Conservation (phyloP, 2,113 vertebrate species). For the Nycticryphes semicollaris region DNA sequence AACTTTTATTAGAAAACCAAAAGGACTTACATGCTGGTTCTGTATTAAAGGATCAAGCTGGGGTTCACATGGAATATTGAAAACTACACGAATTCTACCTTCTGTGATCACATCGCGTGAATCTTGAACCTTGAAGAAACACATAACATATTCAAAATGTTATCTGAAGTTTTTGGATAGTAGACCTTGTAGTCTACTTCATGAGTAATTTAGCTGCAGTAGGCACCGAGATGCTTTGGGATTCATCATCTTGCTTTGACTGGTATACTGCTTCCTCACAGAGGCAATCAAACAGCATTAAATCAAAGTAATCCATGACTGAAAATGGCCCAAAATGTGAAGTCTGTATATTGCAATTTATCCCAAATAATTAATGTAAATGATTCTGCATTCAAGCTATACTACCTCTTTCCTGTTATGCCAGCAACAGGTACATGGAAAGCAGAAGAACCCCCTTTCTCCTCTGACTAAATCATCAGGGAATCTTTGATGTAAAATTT, state of each 20-base stretch:
- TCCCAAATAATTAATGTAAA: neutral
- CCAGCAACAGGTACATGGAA: neutral
- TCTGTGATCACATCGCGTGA: constrained; percentile 92
- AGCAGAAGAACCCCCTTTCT: neutral
- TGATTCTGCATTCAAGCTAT: neutral
- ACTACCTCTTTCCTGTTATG: neutral
- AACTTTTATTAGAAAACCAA: neutral
- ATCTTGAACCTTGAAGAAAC: constrained; percentile 85
- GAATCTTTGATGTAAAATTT: neutral
- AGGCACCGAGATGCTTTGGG: neutral
- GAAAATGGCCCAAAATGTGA: neutral
- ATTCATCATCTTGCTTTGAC: neutral
- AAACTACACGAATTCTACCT: constrained; percentile 91
- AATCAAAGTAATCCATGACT: neutral
- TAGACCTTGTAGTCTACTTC: neutral
- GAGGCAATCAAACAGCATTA: neutral
- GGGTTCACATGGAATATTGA: constrained; percentile 91
- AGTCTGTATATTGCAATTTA: neutral
- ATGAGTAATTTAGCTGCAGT: neutral
- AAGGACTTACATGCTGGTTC: constrained; percentile 93
- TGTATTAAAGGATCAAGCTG: constrained; percentile 92
- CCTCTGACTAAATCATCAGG: neutral
- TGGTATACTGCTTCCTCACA: neutral
- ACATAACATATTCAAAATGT: neutral
- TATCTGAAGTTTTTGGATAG: neutral